Evolutionary conservation across 1,140 invertebrate genomes (phyloP), one percentile per base, ranked within the genome.

Genomic region (Pseudoatta argentina): DNA sequence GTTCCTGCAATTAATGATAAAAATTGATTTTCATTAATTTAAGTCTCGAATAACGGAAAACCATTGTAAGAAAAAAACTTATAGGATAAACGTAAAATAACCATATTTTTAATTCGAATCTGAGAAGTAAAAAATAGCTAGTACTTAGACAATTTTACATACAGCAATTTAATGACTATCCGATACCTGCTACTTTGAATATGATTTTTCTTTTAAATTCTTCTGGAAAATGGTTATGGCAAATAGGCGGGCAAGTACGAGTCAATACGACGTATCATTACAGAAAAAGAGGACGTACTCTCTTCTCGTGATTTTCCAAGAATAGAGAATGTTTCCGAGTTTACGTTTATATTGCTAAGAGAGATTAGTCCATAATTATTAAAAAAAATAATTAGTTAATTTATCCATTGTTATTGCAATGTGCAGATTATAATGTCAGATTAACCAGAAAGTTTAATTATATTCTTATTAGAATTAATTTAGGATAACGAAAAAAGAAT

Each of bases 191-290:
- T 55, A 64, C 85, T 86, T 86, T 63, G 30, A 81, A 59, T 72
- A 61, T 24, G 63, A 34, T 86, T 57, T 57, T 81, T 14, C 21
- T 72, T 82, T 86, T 72, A 82, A 82, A 82, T 61, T 63, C 78
- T 81, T 48, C 27, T 44, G 53, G 53, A 24, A 79, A 51, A 63
- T 63, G 16, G 3, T 39, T 53, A 63, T 18, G 18, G 63, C 34
- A 30, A 34, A 61, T 69, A 48, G 21, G 30, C 24, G 21, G 16
- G 48, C 64, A 71, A 51, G 66, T 72, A 51, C 57, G 27, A 72
- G 18, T 81, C 48, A 53, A 82, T 73, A 63, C 27, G 34, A 73
- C 59, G 30, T 86, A 44, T 82, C 59, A 82, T 86, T 86, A 86
- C 8, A 21, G n/a, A 53, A 79, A 79, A 5, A 51, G 39, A 72